Percentiles rank a stretch among this genome's conserved stretches.
phyloP scores from a whole-genome alignment of 2,888 invertebrate species.

The Meghimatium bilineatum region DNA sequence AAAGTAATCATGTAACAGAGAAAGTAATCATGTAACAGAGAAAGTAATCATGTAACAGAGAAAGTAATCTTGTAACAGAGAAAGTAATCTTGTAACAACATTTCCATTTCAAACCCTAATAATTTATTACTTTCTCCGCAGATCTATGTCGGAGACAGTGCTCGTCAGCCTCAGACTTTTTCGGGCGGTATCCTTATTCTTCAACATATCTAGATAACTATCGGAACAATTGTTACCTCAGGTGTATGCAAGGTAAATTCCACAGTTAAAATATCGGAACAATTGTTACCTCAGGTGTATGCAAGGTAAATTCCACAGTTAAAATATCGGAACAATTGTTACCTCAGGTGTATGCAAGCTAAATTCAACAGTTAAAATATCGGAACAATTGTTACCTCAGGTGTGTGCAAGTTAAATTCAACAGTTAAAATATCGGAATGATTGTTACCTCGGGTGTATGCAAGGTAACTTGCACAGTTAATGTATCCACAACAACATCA shows the following conservation, averaged over 20 bases:
- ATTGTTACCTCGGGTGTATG: too few relatives aligned
- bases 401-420: neutral
- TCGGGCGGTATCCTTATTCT: neutral
- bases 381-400: neutral
- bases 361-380: neutral
- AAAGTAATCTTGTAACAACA: too few relatives aligned
- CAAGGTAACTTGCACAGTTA: too few relatives aligned
- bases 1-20: too few relatives aligned
- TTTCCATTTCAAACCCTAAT: too few relatives aligned
- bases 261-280: neutral
- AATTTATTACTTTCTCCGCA: too few relatives aligned
- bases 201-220: neutral
- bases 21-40: too few relatives aligned
- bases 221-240: neutral
- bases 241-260: neutral
- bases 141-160: neutral
- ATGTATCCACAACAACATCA: too few relatives aligned
- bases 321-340: neutral
- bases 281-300: neutral
- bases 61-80: too few relatives aligned
- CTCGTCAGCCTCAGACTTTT: neutral
- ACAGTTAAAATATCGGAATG: too few relatives aligned
- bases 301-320: neutral
- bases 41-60: too few relatives aligned
- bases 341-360: neutral